Evolutionary conservation across 2,888 invertebrate genomes (phyloP), one percentile per base, ranked within the genome.

Genomic region (Neoascia interrupta): DNA sequence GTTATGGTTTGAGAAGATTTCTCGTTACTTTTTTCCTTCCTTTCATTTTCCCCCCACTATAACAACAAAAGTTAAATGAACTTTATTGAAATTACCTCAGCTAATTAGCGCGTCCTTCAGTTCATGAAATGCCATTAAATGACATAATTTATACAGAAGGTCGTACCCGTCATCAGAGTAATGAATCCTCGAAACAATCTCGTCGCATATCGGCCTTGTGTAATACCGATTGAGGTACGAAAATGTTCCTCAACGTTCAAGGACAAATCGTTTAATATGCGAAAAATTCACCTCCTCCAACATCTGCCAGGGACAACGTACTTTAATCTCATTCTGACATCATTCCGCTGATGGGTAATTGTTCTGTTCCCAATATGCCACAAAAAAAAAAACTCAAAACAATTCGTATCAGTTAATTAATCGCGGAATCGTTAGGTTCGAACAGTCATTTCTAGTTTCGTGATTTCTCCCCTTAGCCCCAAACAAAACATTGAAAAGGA

Each of bases 401-500:
- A 6, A 31, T 31, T 31, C 8, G 10, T 73, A 79, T 68, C 79
- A 79, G 73, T 68, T 68, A 79, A 79, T 73, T 79, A 73, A 79
- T 79, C 68, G 60, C 61, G 26, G 63, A 70, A 37, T 54, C 21
- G 66, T 36, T 34, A 8, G 3, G 8, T 31, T 31, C 31, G 8
- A 6, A 31, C n/a, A 31, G 31, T 8, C 8, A 31, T 31, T 31
- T 31, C 26, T n/a, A 36, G 21, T 3, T 51, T 63, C 45, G 49
- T 43, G 54, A 43, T 43, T 43, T 26, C 23, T 26, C 11, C 39
- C 3, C 8, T 18, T n/a, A 41, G 5, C 15, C 66, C 10, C 23
- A n/a, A n/a, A 3, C 34, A 31, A 31, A 41, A n/a, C n/a, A 6
- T n/a, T 31, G 31, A 56, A 69, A 60, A 47, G 66, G 21, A 58